Base-by-base conservation (phyloP, 1,140 invertebrate species). In the Meloidogyne chitwoodi region DNA sequence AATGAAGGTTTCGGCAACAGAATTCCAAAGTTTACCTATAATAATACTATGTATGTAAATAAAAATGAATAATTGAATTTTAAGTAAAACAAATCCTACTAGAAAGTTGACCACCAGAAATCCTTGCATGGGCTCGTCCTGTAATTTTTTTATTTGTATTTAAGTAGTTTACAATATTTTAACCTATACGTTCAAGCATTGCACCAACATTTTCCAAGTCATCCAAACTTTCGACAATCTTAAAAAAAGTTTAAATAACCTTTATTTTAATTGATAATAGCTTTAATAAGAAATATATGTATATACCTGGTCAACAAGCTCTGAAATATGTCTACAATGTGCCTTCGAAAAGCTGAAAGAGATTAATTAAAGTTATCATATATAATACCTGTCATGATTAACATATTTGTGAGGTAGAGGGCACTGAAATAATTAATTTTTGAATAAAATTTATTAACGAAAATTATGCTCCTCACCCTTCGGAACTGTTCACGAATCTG, bases 11-110 rank as follows among this genome's bases (percentile, higher is more conserved):
- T 86, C 85, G 6, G 85, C 85, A 12, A 87, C 82, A 56, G 71
- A 75, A 71, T 86, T 87, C 85, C 85, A 86, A 29, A 86, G n/a
- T 79, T 85, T 85, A n/a, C 85, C 83, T 85, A 22, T 11, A 80
- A 80, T 16, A 76, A 48, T 29, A 70, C 8, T 12, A 4, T n/a
- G 11, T 22, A 69, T 10, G 1, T 5, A 78, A 61, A 24, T 11
- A 22, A 76, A 77, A 67, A 31, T n/a, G n/a, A 75, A 75, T 64
- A 24, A 19, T 68, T 75, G n/a, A 24, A n/a, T n/a, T 74, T 74
- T 0, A 10, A 19, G 6, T 8, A 75, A 27, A 74, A 24, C 11
- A 77, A 29, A 5, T 68, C 81, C 81, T 62, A 85, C 83, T 84
- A 1, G 84, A 83, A 4, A 86, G 68, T 56, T 84, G 81, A 41